phyloP scores from a whole-genome alignment of 2,113 vertebrate genomes.

The Trematocara nigrifrons region DNA sequence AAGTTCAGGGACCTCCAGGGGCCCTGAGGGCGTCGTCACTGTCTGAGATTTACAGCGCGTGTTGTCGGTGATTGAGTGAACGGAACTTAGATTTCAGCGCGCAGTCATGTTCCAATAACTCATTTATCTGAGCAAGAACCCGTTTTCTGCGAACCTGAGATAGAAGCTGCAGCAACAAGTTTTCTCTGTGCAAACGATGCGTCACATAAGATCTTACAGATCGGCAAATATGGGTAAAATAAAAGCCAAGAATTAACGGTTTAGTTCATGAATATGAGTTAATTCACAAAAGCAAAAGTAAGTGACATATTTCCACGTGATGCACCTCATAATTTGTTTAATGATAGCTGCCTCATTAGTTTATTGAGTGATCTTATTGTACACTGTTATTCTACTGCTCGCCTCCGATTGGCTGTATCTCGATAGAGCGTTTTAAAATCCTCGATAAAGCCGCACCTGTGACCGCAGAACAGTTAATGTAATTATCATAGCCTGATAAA shows the following conservation, averaged over 20 bases:
- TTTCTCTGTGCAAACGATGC: not conserved
- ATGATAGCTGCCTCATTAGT: not conserved
- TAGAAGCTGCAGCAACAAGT: not conserved
- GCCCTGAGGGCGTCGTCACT: slow-evolving; percentile 1
- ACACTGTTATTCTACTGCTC: not conserved
- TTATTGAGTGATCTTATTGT: not conserved
- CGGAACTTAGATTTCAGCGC: slow-evolving; percentile 24
- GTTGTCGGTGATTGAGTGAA: slow-evolving; percentile 32
- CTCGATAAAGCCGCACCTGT: slow-evolving; percentile 5
- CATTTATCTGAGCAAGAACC: not conserved
- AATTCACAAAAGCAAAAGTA: not conserved
- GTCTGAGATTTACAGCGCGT: slow-evolving; percentile 24
- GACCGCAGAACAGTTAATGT: not conserved
- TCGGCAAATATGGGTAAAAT: not conserved
- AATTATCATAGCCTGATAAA: not conserved
- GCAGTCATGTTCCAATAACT: slow-evolving; percentile 7
- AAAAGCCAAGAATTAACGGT: not conserved
- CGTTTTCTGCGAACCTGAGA: not conserved
- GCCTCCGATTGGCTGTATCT: not conserved
- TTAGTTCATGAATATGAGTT: not conserved
- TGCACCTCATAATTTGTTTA: not conserved
- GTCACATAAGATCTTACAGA: not conserved
- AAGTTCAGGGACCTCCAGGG: not conserved
- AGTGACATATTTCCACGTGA: not conserved
- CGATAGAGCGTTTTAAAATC: not conserved